Evolutionary conservation across 1,140 invertebrate species (phyloP).

Genomic region (Drosophila quadrilineata): DNA sequence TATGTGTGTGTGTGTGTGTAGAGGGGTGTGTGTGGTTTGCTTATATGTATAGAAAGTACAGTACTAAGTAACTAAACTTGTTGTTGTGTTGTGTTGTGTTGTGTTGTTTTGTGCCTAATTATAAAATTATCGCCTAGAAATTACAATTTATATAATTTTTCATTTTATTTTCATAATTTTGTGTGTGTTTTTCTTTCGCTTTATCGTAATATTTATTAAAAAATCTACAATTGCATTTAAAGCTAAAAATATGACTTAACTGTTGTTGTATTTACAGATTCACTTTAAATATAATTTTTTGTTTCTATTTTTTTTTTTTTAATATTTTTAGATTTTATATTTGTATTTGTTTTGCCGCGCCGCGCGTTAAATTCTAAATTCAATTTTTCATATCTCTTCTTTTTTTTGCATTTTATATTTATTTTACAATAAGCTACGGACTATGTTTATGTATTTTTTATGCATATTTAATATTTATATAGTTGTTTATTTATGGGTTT

Average conservation of each 20-base stretch:
- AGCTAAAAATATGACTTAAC: conserved; percentile 79
- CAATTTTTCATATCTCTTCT: conserved; percentile 8
- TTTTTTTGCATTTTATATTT: conserved; percentile 24
- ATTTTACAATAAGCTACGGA: conserved; percentile 56
- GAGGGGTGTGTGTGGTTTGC: conserved; percentile 34
- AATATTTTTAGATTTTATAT: conserved; percentile 30
- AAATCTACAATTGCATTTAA: conserved; percentile 80
- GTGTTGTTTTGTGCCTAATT: conserved; percentile 62
- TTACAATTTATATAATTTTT: conserved; percentile 58
- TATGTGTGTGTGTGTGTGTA: conserved; percentile 8
- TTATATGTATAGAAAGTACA: conserved; percentile 67
- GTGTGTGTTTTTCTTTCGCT: conserved; percentile 31
- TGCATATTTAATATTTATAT: conserved; percentile 29
- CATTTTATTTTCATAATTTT: conserved; percentile 30
- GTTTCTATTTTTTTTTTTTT: conserved; percentile 36
- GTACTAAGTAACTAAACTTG: conserved; percentile 76
- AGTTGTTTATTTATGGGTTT: conserved; percentile 41
- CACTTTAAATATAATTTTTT: conserved; percentile 38
- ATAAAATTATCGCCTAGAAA: conserved; percentile 66
- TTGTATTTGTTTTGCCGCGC: conserved; percentile 47
- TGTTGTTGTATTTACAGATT: conserved; percentile 57
- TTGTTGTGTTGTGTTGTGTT: too few species aligned
- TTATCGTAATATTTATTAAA: conserved; percentile 58
- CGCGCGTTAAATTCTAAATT: conserved; percentile 68
- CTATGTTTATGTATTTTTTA: conserved; percentile 53